Evolutionary conservation across 2,888 invertebrate genomes (phyloP), one percentile per base, ranked within the genome.

Genomic region (Clepsis dumicolana): DNA sequence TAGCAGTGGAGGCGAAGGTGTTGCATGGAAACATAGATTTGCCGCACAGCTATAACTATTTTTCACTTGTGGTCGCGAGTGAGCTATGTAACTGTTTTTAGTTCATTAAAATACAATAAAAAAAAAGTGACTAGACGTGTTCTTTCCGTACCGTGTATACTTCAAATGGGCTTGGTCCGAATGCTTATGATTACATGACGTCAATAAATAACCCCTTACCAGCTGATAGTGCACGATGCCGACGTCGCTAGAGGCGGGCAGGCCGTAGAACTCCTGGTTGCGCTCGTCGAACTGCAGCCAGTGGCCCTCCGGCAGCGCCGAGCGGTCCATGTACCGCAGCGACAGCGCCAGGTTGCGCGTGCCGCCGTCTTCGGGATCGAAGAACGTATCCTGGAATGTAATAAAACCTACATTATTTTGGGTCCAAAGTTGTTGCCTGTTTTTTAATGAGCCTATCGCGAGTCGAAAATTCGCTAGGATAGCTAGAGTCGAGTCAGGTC

Each of bases 211-310:
- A 14, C 12, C 18, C 10, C 80, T 83, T 69, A 96, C 95, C 80
- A 98, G 89, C 75, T 97, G 96, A 81, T 97, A 98, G 77, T 96
- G 96, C 72, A 95, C 95, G 14, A 95, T 94, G 32, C 97, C 97
- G 21, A 95, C 94, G 83, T 98, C 96, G 1, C 93, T 91, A 0
- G 95, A 93, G 71, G 96, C 91, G 1, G 98, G 98, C 63, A 99
- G 94, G 0, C 98, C 98, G 83, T 95, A 97, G 89, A 99, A 97
- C 90, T 97, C 98, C 80, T 97, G 97, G 90, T 97, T 98, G 79
- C 96, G 96, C 1, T 94, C 94, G 84, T 98, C 98, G 83, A 98
- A 98, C 86, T 98, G 98, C 72, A 99, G 88, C 98, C 98, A 99
- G 83, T 96, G 96, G 14, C 95, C 93, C 0, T 94, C 80, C 5